Conservation (phyloP, 2,888 invertebrate species). For the Caenorhabditis wallacei region DNA sequence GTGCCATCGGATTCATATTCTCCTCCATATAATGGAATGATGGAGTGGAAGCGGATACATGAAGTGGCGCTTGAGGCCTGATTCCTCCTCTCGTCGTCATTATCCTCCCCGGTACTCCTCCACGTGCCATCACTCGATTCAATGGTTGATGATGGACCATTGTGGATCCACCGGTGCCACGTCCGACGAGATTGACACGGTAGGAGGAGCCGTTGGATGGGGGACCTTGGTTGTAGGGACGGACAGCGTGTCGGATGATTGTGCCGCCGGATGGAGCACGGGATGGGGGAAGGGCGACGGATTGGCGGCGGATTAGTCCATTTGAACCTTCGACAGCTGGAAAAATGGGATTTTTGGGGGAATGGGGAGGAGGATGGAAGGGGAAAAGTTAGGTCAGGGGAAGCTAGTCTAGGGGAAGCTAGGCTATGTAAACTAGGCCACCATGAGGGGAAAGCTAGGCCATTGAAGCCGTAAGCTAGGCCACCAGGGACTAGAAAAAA, state of each 20-base stretch:
- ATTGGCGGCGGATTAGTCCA: slow-evolving; percentile 7
- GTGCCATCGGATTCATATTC: not conserved
- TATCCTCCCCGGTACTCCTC: not conserved
- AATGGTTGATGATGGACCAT: slow-evolving; percentile 59
- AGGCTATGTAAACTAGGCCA: no score
- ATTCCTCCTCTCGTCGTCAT: not conserved
- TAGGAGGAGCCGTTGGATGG: no score
- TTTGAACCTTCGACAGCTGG: slow-evolving; percentile 12
- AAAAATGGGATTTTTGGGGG: no score
- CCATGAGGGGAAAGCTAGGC: no score
- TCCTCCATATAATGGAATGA: slow-evolving; percentile 44
- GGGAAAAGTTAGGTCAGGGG: not conserved
- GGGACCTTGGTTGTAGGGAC: not conserved
- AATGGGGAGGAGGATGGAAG: not conserved
- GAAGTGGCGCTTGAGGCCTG: slow-evolving; percentile 2
- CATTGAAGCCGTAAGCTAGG: no score
- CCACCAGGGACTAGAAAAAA: no score
- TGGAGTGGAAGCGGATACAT: slow-evolving; percentile 35
- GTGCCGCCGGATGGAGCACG: not conserved
- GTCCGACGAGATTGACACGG: slow-evolving; percentile 50
- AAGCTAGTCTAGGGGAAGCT: no score
- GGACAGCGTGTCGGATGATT: slow-evolving; percentile 18
- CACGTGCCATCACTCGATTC: not conserved
- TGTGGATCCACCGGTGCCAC: slow-evolving; percentile 59
- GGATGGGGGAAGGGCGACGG: not conserved